These are phyloP conservation scores for Astreopora myriophthalma DNA, from an alignment of 64 coral and sea anemone genomes.

Conservation along the genomic window DNA sequence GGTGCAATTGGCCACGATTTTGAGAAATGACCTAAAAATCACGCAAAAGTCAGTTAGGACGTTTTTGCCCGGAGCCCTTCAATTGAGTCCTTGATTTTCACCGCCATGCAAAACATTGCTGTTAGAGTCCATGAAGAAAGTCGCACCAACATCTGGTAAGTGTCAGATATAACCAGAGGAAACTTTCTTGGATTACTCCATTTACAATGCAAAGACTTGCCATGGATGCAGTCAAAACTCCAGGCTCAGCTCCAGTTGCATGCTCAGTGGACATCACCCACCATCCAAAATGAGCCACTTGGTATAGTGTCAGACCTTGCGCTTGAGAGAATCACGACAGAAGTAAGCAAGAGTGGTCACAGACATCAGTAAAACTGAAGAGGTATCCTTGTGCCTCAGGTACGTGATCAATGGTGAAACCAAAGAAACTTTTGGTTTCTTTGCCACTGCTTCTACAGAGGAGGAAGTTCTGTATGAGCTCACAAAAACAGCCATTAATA, in stretches of 20 bases:
- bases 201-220: constrained; percentile 4
- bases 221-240: constrained; percentile 13
- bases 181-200: constrained; percentile 24
- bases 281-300: too few species aligned
- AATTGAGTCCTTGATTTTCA: background rate
- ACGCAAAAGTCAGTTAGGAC: too few species aligned
- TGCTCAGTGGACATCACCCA: too few species aligned
- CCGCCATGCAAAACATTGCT: constrained; percentile 34
- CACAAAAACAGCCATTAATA: constrained; percentile 20
- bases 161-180: constrained; percentile 6
- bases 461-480: constrained; percentile 58
- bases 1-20: too few species aligned
- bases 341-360: too few species aligned
- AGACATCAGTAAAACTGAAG: background rate
- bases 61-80: too few species aligned
- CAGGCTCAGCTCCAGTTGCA: constrained; percentile 29
- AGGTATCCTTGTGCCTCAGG: constrained; percentile 27
- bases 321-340: too few species aligned
- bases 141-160: background rate
- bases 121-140: background rate
- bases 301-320: too few species aligned
- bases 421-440: constrained; percentile 64
- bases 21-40: too few species aligned
- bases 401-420: constrained; percentile 19
- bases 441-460: constrained; percentile 62